Conservation (phyloP, 2,113 vertebrate genomes). For the Larimichthys polyactis region DNA sequence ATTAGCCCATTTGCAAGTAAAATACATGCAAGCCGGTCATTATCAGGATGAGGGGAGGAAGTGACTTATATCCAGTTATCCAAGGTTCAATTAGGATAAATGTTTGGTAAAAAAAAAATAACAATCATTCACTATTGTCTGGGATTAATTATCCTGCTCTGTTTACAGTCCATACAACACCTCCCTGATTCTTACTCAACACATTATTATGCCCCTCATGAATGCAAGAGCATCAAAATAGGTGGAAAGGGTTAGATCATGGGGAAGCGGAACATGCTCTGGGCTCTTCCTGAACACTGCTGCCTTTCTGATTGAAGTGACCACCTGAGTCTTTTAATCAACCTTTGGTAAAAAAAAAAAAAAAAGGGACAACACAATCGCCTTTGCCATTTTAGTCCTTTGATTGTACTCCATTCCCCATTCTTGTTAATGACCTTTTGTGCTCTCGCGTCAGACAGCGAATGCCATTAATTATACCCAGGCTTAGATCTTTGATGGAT, state of each 20-base stretch:
- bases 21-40: slow-evolving; percentile 52
- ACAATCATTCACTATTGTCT: slow-evolving; percentile 14
- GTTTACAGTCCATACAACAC: slow-evolving; percentile 5
- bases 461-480: slow-evolving; percentile 82
- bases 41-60: slow-evolving; percentile 31
- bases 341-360: slow-evolving; percentile 46
- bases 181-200: slow-evolving; percentile 13
- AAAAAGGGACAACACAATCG: slow-evolving; percentile 60
- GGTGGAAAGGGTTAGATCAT: slow-evolving; percentile 23
- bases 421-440: slow-evolving; percentile 72
- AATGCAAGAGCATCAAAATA: slow-evolving; percentile 13
- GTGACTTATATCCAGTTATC: slow-evolving; percentile 29
- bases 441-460: slow-evolving; percentile 62
- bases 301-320: slow-evolving; percentile 76
- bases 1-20: slow-evolving; percentile 40
- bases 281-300: slow-evolving; percentile 41
- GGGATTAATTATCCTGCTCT: slow-evolving; percentile 51
- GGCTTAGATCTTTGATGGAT: slow-evolving; percentile 84
- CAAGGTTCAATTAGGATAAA: slow-evolving; percentile 45
- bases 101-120: slow-evolving; percentile 45
- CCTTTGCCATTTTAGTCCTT: slow-evolving; percentile 62
- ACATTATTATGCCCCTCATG: slow-evolving; percentile 38
- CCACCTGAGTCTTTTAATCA: slow-evolving; percentile 78
- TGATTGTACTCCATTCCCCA: slow-evolving; percentile 60
- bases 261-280: slow-evolving; percentile 36